Evolutionary conservation across 2,797 vertebrate species (phyloP), one percentile per base, ranked within the genome.

Genomic region (Acanthurus leucopareius): DNA sequence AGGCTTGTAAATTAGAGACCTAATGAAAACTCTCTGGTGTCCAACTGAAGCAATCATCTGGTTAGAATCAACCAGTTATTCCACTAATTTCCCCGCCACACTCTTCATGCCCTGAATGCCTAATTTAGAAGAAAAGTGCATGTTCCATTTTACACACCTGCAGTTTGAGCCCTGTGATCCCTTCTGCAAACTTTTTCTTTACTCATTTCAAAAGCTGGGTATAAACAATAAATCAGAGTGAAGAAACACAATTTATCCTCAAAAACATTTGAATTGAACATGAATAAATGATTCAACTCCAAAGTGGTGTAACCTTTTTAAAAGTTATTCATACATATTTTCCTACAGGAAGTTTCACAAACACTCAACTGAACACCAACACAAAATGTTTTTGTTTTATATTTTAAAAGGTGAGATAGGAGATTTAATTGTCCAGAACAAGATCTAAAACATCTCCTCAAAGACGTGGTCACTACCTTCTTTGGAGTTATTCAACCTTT

Each of bases 11-110:
- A 99, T 99, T 98, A 98, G 96, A 95, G 94, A 93, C 95, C 97
- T 98, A 99, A 99, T 98, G 97, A 97, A 98, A 98, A 96, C 91
- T 91, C 92, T 92, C 96, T 96, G 96, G 96, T 97, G 97, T 98
- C 96, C 96, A 96, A 98, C 96, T 96, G 95, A 94, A 97, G 96
- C 96, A 97, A 97, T 99, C 98, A 99, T 99, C 97, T 99, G 98
- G 97, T 97, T 98, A 97, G 97, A 98, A 99, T 99, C 97, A 99
- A 96, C 95, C 96, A 94, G 97, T 98, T 98, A 98, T 99, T 98
- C 96, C 95, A 95, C 97, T 97, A 96, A 98, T 98, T 98, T 98
- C 96, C 96, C 95, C 93, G 92, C 96, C 94, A 93, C 96, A 96
- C 95, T 96, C 95, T 96, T 93, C 92, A 88, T 96, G 96, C 95